A percentile compares a stretch with the other conserved stretches of the same genome.
Evolutionary conservation across 2,797 vertebrate genomes (phyloP).

Genomic region (Muraenolepis orangiensis): DNA sequence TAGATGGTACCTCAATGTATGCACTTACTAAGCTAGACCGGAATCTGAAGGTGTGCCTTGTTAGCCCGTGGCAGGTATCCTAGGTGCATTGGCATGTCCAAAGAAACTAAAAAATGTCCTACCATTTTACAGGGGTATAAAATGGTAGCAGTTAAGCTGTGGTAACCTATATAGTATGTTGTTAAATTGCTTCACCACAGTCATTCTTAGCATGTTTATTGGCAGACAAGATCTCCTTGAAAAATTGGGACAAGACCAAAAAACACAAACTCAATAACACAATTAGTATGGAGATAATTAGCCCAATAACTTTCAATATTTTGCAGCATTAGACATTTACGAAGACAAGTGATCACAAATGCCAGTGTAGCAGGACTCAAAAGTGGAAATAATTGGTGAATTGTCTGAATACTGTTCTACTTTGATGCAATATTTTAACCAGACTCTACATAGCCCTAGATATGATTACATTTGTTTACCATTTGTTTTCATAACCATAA

Average conservation of each 20-base stretch:
- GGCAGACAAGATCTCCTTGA: neutral
- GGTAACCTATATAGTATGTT: too few species aligned
- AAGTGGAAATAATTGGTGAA: neutral
- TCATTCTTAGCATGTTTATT: neutral
- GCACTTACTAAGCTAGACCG: neutral
- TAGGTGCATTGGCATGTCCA: too few species aligned
- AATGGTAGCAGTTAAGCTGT: too few species aligned
- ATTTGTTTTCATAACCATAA: too few species aligned
- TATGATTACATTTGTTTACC: too few species aligned
- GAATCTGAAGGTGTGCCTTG: neutral
- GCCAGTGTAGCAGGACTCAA: neutral
- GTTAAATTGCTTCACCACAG: neutral
- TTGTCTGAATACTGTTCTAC: too few species aligned
- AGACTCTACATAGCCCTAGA: too few species aligned
- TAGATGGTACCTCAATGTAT: slow-evolving; percentile 24
- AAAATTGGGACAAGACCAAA: neutral
- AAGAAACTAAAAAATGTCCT: too few species aligned
- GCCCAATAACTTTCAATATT: neutral
- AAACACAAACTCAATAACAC: neutral
- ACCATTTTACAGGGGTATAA: too few species aligned
- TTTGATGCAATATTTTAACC: too few species aligned
- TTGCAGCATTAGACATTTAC: neutral
- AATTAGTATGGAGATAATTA: neutral
- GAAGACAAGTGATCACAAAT: neutral
- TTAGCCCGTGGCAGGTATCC: too few species aligned